Base-by-base conservation (phyloP, 30 jellyfish, hydroid and myxozoan genomes). In the Hydra vulgaris region DNA sequence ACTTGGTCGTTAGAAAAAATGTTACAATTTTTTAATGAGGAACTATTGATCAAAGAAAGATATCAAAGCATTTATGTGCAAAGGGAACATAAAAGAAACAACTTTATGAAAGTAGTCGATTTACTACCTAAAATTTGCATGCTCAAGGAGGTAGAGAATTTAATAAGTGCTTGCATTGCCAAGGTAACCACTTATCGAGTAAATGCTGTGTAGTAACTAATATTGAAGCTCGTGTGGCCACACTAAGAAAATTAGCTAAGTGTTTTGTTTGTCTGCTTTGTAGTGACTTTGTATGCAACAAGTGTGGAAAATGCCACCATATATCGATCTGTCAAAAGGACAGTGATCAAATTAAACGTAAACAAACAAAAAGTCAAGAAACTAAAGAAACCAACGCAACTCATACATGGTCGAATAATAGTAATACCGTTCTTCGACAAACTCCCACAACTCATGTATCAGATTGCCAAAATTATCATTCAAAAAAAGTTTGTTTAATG, bases 1-100 rank as follows among this genome's bases (percentile, higher is more conserved):
- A 25, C 21, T 26, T 76, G 84, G 84, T 21, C 22, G 21, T 76
- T 76, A 54, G 84, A 73, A 18, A 73, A 73, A 27, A 18, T 73
- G 81, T 21, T 25, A 8, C 74, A 4, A 18, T 73, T 19, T 73
- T 21, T 73, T 23, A 22, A 4, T 26, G 18, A 73, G 17, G 81
- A 73, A 27, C 54, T 73, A 3, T 21, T 20, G 22, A 18, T 27
- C 40, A 22, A 26, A 21, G 81, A 19, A 27, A 73, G 66, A n/a
- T 73, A 73, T 73, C 61, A 40, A 40, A 40, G 61, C 12, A 5
- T 40, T 40, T 12, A 40, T 40, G 61, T 5, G 12, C 61, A 40
- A 12, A 40, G 12, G 8, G 61, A 40, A 12, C 61, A 40, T 3
- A 40, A 40, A 12, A 5, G 12, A 40, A 40, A 40, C 12, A 40